A percentile compares a stretch with the other conserved stretches of the same genome.
phyloP scores from a whole-genome alignment of 2,888 invertebrate species.

The Lysandra coridon region DNA sequence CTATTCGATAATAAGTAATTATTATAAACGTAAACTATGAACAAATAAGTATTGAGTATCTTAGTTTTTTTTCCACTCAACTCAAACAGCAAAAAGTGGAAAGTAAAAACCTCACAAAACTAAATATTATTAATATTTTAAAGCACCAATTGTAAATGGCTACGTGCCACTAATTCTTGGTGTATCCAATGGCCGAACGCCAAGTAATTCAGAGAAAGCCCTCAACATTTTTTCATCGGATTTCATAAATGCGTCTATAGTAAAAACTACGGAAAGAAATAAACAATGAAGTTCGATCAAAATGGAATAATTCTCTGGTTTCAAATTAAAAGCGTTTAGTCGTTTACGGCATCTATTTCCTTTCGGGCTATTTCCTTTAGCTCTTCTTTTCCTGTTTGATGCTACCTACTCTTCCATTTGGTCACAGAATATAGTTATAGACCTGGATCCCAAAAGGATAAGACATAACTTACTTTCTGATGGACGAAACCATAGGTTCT shows the following conservation, averaged over 20 bases:
- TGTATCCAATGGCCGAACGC: conserved; percentile 51
- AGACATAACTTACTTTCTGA: too few species aligned
- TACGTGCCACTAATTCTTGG: conserved; percentile 45
- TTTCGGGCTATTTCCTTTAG: not conserved
- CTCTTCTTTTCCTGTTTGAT: not conserved
- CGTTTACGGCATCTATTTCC: not conserved
- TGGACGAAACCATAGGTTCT: too few species aligned
- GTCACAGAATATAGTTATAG: too few species aligned
- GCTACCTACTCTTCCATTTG: too few species aligned
- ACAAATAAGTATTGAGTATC: not conserved
- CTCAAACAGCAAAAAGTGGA: not conserved
- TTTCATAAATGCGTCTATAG: conserved; percentile 22
- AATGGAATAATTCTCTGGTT: not conserved
- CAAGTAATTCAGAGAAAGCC: conserved; percentile 60
- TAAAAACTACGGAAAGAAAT: not conserved
- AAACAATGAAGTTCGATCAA: not conserved
- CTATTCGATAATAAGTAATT: too few species aligned
- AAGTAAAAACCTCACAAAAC: not conserved
- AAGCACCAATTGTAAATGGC: conserved; percentile 41
- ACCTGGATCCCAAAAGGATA: too few species aligned
- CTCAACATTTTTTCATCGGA: conserved; percentile 50
- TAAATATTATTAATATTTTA: conserved; percentile 12
- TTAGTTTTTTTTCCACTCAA: not conserved
- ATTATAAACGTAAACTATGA: not conserved
- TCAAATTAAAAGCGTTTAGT: not conserved